Base-by-base conservation (phyloP, 2,797 vertebrate species). In the Melanotaenia nigrans region DNA sequence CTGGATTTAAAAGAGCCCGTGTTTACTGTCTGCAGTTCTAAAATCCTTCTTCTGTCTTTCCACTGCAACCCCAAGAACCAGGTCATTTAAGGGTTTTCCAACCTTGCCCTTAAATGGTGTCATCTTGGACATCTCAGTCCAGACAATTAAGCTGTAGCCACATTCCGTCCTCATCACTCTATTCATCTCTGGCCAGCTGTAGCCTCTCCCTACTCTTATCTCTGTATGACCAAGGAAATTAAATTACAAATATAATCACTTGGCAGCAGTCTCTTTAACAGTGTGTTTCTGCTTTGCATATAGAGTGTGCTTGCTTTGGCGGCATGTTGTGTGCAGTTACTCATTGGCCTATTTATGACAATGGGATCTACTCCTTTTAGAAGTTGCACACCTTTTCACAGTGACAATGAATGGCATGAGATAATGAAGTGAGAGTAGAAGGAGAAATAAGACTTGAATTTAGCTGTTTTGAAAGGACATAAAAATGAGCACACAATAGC, bases 211-310 rank as follows among this genome's bases (percentile, higher is more conserved):
- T 83, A 77, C 85, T 84, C 90, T 95, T 94, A 94, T 94, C 93
- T 89, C 80, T 88, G 75, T 89, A 85, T 90, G 86, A 93, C 93
- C 91, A 92, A 92, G 89, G 86, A 93, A 94, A 94, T 95, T 94
- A 94, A 94, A 94, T 94, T 93, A 95, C 89, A 93, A 94, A 94
- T 93, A 93, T 93, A 93, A 94, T 94, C 92, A 93, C 91, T 93
- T 78, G 84, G 85, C 75, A 61, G 83, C 81, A 88, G 88, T 89
- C 91, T 88, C 86, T 91, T 88, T 88, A 90, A 88, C 90, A 78
- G 85, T 63, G 76, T 58, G 77, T 80, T 77, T 92, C 92, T 94
- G 89, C 87, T 94, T 94, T 93, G 94, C 93, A 94, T 94, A 93
- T 92, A 93, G 93, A 94, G 93, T 91, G 90, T 68, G 87, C 83